Evolutionary conservation across 2,797 vertebrate species (phyloP), one percentile per base, ranked within the genome.

Genomic region (Chrosomus eos): DNA sequence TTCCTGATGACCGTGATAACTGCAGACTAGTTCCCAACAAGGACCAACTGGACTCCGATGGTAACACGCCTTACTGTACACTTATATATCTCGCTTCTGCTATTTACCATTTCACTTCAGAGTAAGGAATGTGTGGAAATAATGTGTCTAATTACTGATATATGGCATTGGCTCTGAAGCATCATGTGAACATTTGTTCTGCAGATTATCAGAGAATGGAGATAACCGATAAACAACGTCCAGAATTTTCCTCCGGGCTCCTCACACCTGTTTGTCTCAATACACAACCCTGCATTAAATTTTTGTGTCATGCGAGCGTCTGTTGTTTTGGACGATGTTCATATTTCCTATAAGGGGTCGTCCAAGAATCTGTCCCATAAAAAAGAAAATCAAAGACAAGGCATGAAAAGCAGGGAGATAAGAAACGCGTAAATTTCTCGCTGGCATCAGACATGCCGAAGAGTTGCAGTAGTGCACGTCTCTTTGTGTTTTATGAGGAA

Each of bases 1-100:
- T 99, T 72, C 97, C 97, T 0, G 98, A 99, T 7, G 97, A 99
- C 91, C 95, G 97, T 81, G 98, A 99, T 93, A 99, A 99, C 91
- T 99, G 98, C 89, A 93, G 98, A 62, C 96, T 99, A 18, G 96
- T 98, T 9, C 92, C 94, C 90, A 99, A 99, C 89, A 94, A 93
- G 10, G 95, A 93, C 86, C 98, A 99, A 90, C 85, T 95, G 87
- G 97, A 99, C 87, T 91, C 93, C 0, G 94, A 98, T 2, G 97
- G 97, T 99, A 86, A 33, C 10, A 53, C 10, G 11, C 21, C 28
- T 53, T 33, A 51, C 43, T 31, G 28, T 31, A 19, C 26, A 33
- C 45, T 51, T 21, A 11, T 51, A 73, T 62, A 43, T 78, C 8
- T 62, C 14, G 0, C n/a, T 43, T 78, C 38, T 43, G n/a, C 3